Base-by-base conservation (phyloP, 2,888 invertebrate genomes). In the Synergus umbraculus region DNA sequence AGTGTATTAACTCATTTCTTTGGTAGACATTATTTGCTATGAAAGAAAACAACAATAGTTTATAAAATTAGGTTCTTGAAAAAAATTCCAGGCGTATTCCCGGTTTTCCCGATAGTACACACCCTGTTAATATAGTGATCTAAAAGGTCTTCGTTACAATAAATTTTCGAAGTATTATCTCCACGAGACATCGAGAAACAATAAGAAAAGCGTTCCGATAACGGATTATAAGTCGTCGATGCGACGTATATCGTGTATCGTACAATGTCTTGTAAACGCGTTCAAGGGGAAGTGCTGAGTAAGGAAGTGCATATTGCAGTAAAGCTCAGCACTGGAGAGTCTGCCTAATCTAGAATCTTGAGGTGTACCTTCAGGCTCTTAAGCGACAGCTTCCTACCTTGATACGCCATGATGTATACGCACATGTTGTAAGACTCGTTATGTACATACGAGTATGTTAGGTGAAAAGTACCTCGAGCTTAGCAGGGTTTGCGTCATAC, bases 261-360 rank as follows among this genome's bases (percentile, higher is more conserved):
- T 65, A 22, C 22, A 22, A 22, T 22, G 22, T 22, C 22, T 22
- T 67, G 67, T 67, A 46, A n/a, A 73, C 37, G 54, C 73, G 73
- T 73, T 73, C 4, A 54, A 46, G 54, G 15, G 49, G 73, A 73
- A 73, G 54, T 29, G 73, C 73, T 73, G 73, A 73, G n/a, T 73
- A 73, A 73, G 49, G 73, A 15, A 37, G 69, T 13, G 49, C 22
- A 29, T 73, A 73, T 73, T 54, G 49, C 69, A 46, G 49, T 46
- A 15, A 54, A 73, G 54, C 73, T 9, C 60, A 22, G 22, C 18
- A 22, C 12, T 73, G n/a, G 49, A 73, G 69, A 54, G 37, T 73
- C 73, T 73, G 73, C 73, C 37, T 73, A 49, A 73, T 73, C 73
- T 73, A 73, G 15, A 49, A 73, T 73, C 73, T 73, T 73, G 69